phyloP scores from a whole-genome alignment of 2,797 vertebrate genomes.

The Mus minutoides region DNA sequence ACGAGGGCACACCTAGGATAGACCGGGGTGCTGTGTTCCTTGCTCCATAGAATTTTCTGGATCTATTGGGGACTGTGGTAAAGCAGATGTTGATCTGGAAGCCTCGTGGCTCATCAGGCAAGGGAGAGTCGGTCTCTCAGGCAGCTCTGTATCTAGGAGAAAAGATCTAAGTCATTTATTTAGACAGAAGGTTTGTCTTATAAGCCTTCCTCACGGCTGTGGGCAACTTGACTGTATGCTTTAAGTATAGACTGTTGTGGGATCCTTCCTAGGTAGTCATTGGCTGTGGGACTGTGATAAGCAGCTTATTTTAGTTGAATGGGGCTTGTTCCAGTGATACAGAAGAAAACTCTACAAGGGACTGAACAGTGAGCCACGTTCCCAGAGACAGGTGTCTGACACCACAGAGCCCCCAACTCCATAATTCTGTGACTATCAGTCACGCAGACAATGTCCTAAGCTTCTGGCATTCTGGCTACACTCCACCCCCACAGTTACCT shows the following conservation, averaged over 20 bases:
- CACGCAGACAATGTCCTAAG: too few species aligned
- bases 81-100: background rate
- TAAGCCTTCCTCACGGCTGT: background rate
- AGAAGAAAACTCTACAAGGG: too few species aligned
- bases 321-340: too few species aligned
- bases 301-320: too few species aligned
- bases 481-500: too few species aligned
- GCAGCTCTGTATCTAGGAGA: background rate
- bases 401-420: too few species aligned
- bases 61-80: background rate
- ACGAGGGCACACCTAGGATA: fast-evolving
- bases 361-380: too few species aligned
- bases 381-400: too few species aligned
- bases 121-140: background rate
- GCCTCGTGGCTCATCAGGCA: background rate
- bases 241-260: fast-evolving
- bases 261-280: too few species aligned
- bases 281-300: too few species aligned
- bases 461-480: too few species aligned
- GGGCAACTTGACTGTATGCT: background rate
- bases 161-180: background rate
- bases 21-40: fast-evolving
- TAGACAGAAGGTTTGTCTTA: background rate
- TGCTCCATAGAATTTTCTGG: background rate
- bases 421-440: too few species aligned